A percentile compares a stretch with the other conserved stretches of the same genome.
Evolutionary conservation across 2,888 invertebrate genomes (phyloP).

Genomic region (Keiferia lycopersicella): DNA sequence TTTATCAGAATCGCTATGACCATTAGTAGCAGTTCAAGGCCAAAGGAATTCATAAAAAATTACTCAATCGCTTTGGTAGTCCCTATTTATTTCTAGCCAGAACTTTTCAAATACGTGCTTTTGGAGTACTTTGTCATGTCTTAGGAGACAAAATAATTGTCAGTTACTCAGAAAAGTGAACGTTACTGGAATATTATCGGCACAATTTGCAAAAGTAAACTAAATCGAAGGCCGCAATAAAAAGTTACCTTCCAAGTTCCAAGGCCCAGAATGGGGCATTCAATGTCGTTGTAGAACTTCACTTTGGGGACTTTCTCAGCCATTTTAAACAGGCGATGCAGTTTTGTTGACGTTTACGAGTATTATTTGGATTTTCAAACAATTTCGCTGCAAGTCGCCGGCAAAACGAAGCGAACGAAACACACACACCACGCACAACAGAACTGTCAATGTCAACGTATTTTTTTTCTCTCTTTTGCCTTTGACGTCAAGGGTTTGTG

Average conservation of each 20-base stretch:
- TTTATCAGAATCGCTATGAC: not conserved
- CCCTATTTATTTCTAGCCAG: too few relatives aligned
- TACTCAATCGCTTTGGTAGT: too few relatives aligned
- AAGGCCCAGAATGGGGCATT: slow-evolving; percentile 86
- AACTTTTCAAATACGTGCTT: not conserved
- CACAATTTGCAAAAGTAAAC: not conserved
- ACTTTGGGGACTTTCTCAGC: slow-evolving; percentile 73
- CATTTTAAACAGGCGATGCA: slow-evolving; percentile 45
- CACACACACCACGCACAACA: too few relatives aligned
- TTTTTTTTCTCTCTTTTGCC: too few relatives aligned
- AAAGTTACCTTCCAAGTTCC: slow-evolving; percentile 88
- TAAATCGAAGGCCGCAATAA: not conserved
- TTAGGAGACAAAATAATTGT: not conserved
- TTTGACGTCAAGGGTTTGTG: too few relatives aligned
- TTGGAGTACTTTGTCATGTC: not conserved
- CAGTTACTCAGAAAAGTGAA: not conserved
- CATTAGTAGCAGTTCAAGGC: not conserved
- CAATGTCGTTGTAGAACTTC: slow-evolving; percentile 82
- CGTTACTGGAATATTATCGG: not conserved
- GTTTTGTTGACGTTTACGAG: not conserved
- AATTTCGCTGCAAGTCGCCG: not conserved
- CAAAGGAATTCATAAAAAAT: not conserved
- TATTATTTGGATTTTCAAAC: not conserved
- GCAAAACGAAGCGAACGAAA: not conserved
- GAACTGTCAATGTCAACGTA: too few relatives aligned